Evolutionary conservation across 2,797 vertebrate species (phyloP).

Genomic region (Trematomus bernacchii): DNA sequence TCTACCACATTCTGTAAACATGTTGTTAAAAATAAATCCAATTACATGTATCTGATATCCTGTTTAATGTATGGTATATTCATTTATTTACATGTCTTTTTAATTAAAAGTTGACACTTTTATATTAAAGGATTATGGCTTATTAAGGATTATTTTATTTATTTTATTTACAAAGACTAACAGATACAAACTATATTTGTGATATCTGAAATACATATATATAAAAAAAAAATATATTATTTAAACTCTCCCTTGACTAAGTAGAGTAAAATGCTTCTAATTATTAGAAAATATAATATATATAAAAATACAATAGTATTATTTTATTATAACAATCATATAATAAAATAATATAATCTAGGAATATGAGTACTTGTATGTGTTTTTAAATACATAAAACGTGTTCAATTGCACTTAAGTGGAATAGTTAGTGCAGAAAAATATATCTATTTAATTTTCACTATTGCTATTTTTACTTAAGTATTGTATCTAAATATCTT

Average conservation of each 20-base stretch:
- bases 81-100: background rate
- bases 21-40: background rate
- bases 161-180: too few relatives aligned
- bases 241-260: too few relatives aligned
- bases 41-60: background rate
- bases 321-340: too few relatives aligned
- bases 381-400: too few relatives aligned
- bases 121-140: too few relatives aligned
- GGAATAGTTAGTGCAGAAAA: too few relatives aligned
- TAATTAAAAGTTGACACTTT: background rate
- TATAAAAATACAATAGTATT: too few relatives aligned
- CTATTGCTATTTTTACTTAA: background rate
- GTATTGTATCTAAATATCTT: background rate
- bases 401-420: too few relatives aligned
- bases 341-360: too few relatives aligned
- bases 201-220: background rate
- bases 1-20: background rate
- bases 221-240: background rate
- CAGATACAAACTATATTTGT: background rate
- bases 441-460: background rate
- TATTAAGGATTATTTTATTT: too few relatives aligned
- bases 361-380: too few relatives aligned
- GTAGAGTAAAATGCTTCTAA: background rate
- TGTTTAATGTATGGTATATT: background rate
- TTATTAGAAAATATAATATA: too few relatives aligned